Percentiles rank a stretch among this genome's conserved stretches.
Evolutionary conservation across 2,797 vertebrate genomes (phyloP).

Genomic region (Tapirus indicus): DNA sequence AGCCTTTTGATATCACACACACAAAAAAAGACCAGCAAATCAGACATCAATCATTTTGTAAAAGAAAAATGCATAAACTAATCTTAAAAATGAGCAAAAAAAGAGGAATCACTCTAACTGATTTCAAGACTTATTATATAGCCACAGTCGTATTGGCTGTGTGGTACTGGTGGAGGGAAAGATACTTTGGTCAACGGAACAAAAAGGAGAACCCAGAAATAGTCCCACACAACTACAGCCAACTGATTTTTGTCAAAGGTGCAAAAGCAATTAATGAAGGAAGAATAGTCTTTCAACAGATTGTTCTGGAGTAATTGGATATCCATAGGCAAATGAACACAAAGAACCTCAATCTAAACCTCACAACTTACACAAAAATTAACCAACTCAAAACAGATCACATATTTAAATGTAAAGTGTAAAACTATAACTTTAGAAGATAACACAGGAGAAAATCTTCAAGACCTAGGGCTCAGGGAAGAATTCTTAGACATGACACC

Average conservation of each 20-base stretch:
- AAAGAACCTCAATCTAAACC: neutral
- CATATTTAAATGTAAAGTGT: neutral
- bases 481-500: neutral
- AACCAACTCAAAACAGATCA: neutral
- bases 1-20: neutral
- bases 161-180: neutral
- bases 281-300: neutral
- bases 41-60: neutral
- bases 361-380: neutral
- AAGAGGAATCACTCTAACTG: neutral
- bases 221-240: neutral
- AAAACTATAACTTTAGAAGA: conserved; percentile 16
- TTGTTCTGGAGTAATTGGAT: neutral
- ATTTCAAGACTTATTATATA: neutral
- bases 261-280: neutral
- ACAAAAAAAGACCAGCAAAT: neutral
- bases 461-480: neutral
- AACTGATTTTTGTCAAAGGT: neutral
- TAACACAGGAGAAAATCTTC: neutral
- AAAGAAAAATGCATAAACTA: neutral
- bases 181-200: neutral
- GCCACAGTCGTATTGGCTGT: neutral
- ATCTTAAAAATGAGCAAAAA: neutral
- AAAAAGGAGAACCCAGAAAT: neutral
- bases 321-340: neutral